Percentiles rank a stretch among this genome's conserved stretches.
These are phyloP conservation scores for Agrotis ipsilon DNA, from an alignment of 2,888 invertebrate genomes.

Conservation along the genomic window DNA sequence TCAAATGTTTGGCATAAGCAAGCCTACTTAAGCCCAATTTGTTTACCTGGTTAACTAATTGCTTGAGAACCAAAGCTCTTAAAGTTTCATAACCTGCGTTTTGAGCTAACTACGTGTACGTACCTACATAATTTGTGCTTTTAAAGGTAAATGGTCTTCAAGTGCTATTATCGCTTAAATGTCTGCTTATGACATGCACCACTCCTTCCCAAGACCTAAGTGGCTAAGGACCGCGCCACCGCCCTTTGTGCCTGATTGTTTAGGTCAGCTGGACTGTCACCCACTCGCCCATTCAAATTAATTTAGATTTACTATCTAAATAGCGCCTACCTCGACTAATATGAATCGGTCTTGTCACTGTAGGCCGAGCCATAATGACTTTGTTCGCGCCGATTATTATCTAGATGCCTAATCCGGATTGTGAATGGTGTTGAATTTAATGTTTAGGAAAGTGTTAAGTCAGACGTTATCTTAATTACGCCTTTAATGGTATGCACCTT, in stretches of 20 bases:
- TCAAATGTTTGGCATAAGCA: constrained; percentile 15
- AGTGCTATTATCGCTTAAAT: constrained; percentile 31
- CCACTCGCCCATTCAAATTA: constrained; percentile 84
- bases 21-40: constrained; percentile 36
- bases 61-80: constrained; percentile 30
- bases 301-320: constrained; percentile 85
- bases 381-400: constrained; percentile 77
- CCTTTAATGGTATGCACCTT: constrained; percentile 45
- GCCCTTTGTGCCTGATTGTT: constrained; percentile 83
- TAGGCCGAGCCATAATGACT: constrained; percentile 70
- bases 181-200: constrained; percentile 66
- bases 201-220: constrained; percentile 66
- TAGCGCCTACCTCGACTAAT: constrained; percentile 73
- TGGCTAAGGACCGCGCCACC: constrained; percentile 71
- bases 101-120: constrained; percentile 15
- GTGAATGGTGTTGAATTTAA: constrained; percentile 66
- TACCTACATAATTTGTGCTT: constrained; percentile 29
- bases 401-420: constrained; percentile 70
- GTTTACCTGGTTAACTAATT: constrained; percentile 41
- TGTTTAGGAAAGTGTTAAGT: constrained; percentile 67
- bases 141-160: constrained; percentile 41
- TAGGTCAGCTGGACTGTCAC: constrained; percentile 84
- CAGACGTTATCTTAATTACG: constrained; percentile 59
- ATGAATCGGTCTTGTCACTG: constrained; percentile 69
- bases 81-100: constrained; percentile 49